A percentile compares a stretch with the other conserved stretches of the same genome.
phyloP scores from a whole-genome alignment of 2,113 vertebrate species.

The Climacteris rufus region DNA sequence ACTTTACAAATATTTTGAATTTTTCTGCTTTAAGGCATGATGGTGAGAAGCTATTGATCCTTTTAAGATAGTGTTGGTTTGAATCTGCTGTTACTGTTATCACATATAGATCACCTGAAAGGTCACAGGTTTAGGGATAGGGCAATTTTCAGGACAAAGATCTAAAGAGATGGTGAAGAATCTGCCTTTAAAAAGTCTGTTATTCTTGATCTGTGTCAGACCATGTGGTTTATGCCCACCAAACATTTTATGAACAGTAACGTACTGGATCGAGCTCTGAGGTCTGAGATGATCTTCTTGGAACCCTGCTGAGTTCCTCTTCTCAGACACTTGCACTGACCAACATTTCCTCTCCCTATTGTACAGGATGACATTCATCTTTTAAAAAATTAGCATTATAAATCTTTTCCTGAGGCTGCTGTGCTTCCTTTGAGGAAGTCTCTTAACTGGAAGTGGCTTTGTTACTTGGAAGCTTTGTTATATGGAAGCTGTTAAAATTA shows the following conservation, averaged over 20 bases:
- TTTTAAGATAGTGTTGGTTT: neutral
- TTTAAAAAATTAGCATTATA: neutral
- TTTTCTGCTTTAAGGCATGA: neutral
- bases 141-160: neutral
- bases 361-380: neutral
- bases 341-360: neutral
- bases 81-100: neutral
- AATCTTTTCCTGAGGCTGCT: neutral
- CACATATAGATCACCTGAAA: neutral
- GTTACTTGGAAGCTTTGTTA: too few species aligned
- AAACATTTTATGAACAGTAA: neutral
- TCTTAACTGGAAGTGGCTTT: neutral
- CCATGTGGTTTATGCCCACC: neutral
- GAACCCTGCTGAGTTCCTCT: neutral
- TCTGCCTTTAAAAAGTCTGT: neutral
- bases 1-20: neutral
- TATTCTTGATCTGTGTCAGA: neutral
- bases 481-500: neutral
- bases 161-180: neutral
- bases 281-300: neutral
- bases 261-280: neutral
- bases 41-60: neutral
- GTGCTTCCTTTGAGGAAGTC: neutral
- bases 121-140: neutral
- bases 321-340: neutral